Base-by-base conservation (phyloP, 1,140 invertebrate genomes). In the Aethina tumida region DNA sequence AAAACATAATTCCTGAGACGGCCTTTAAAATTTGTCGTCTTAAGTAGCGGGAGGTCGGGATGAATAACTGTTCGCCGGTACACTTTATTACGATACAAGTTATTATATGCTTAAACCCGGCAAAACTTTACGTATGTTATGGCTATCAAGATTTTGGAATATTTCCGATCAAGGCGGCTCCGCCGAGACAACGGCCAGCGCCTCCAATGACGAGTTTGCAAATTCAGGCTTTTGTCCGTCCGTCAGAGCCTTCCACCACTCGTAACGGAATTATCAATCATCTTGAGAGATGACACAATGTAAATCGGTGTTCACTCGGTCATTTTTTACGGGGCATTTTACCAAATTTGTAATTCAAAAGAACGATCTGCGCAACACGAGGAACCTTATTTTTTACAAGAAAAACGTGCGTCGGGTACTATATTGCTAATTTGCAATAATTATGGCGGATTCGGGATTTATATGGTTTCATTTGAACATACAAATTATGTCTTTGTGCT, bases 151-250 rank as follows among this genome's bases (percentile, higher is more conserved):
- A 50, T 50, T 43, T 34, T 41, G 35, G 37, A 44, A 44, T 44
- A 48, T 41, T 44, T 41, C 41, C 41, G 36, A 36, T 43, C 35
- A 12, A 26, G 39, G 41, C 37, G 45, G 37, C 45, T 48, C 24
- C 18, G 14, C n/a, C 31, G 16, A 47, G 41, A 41, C 44, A 47
- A 35, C 33, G 29, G 12, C 12, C 35, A 45, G 43, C 47, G 40
- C 48, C 44, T 48, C 34, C 38, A 41, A 39, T 50, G 48, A 50
- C 44, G 41, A 47, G 44, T 43, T 50, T 50, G 48, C 41, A 50
- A 50, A 50, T 50, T 40, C 33, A 33, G 19, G 9, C 48, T 39
- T 43, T 50, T 42, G 39, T 47, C 39, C 40, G 35, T 17, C 25
- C 41, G 34, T 47, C 44, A 43, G 13, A 42, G 17, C 28, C 25